Conservation (phyloP, 2,888 invertebrate species). For the Atrina japonica region DNA sequence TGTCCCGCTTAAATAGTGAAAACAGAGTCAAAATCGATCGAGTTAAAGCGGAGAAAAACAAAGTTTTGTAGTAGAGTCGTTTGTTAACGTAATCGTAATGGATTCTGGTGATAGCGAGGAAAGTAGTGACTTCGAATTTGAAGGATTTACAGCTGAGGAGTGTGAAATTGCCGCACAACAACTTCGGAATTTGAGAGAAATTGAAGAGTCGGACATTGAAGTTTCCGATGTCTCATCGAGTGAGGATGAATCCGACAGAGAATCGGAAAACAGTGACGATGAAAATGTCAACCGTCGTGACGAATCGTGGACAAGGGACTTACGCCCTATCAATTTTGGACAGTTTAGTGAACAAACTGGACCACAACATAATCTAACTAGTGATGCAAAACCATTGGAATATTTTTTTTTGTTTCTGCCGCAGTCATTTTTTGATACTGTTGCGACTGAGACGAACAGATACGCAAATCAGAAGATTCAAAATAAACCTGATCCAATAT, state of each 20-base stretch:
- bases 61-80: no score
- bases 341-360: slow-evolving; percentile 11
- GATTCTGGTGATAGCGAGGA: no score
- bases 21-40: no score
- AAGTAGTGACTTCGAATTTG: slow-evolving; percentile 5
- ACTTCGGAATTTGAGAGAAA: not conserved
- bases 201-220: not conserved
- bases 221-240: slow-evolving; percentile 1
- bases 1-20: no score
- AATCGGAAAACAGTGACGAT: slow-evolving; percentile 2
- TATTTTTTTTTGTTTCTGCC: slow-evolving; percentile 8
- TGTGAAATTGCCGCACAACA: slow-evolving; percentile 1
- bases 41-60: no score
- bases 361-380: not conserved
- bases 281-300: not conserved
- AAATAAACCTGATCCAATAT: slow-evolving; percentile 15
- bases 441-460: slow-evolving; percentile 10
- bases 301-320: not conserved
- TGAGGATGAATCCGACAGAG: slow-evolving; percentile 9
- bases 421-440: not conserved
- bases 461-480: not conserved
- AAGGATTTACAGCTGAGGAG: slow-evolving; percentile 1
- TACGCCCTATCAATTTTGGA: not conserved
- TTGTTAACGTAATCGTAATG: no score
- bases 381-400: slow-evolving; percentile 1